Evolutionary conservation across 2,888 invertebrate species (phyloP).

Genomic region (Noctua comes): DNA sequence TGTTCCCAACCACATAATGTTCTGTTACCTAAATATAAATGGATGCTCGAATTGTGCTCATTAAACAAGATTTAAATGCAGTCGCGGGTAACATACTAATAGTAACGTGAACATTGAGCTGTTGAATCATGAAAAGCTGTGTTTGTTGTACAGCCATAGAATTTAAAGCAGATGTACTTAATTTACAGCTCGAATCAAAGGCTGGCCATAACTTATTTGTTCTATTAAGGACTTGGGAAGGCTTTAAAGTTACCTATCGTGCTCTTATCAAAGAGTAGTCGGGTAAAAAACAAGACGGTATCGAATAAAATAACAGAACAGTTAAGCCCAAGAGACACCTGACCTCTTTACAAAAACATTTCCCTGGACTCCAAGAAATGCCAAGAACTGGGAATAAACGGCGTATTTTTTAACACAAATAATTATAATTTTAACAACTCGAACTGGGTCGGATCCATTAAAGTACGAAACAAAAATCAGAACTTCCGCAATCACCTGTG

Average conservation of each 20-base stretch:
- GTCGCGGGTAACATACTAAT: conserved; percentile 59
- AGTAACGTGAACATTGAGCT: conserved; percentile 49
- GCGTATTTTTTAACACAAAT: conserved; percentile 48
- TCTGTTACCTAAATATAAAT: conserved; percentile 61
- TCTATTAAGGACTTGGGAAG: background rate
- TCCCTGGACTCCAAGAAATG: conserved; percentile 16
- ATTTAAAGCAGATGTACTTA: conserved; percentile 13
- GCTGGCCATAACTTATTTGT: background rate
- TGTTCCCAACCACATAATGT: conserved; percentile 66
- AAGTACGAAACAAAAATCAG: conserved; percentile 60
- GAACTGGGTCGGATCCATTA: conserved; percentile 58
- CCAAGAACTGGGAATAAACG: conserved; percentile 25
- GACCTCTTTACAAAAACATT: conserved; percentile 37
- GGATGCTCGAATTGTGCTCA: conserved; percentile 62
- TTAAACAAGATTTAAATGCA: conserved; percentile 68
- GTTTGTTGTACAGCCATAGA: conserved; percentile 38
- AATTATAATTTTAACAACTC: conserved; percentile 47
- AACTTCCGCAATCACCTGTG: conserved; percentile 66
- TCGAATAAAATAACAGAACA: conserved; percentile 19
- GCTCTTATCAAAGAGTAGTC: conserved; percentile 3
- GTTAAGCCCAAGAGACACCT: conserved; percentile 18
- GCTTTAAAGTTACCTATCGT: background rate
- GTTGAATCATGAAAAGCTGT: conserved; percentile 44
- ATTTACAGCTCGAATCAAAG: conserved; percentile 17
- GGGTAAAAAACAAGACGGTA: conserved; percentile 1